Evolutionary conservation across 1,140 invertebrate genomes (phyloP).

Genomic region (Habropoda laboriosa): DNA sequence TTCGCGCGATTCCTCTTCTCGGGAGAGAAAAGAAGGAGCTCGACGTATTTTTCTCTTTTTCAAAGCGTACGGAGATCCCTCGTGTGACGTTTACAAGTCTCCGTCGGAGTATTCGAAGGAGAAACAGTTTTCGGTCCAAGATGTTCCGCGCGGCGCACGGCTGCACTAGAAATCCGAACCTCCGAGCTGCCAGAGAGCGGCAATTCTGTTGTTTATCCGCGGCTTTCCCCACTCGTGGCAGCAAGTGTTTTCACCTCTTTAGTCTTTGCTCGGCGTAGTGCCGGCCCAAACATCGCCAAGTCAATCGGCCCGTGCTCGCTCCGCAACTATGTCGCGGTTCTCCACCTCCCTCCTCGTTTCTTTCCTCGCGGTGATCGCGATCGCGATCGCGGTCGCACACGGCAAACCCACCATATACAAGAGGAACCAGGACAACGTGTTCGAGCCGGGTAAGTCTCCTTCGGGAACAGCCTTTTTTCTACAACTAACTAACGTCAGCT

Average conservation of each 20-base stretch:
- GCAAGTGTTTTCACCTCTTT: constrained; percentile 67
- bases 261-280: constrained; percentile 51
- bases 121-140: background rate
- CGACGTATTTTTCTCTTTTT: too few species aligned
- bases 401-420: constrained; percentile 77
- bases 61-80: too few species aligned
- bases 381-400: constrained; percentile 39
- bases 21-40: too few species aligned
- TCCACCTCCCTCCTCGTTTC: constrained; percentile 44
- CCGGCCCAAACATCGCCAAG: constrained; percentile 44
- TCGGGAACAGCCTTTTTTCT: background rate
- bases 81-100: background rate
- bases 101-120: too few species aligned
- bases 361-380: constrained; percentile 52
- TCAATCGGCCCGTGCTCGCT: background rate
- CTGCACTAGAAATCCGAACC: constrained; percentile 13
- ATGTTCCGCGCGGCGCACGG: background rate
- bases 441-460: constrained; percentile 72
- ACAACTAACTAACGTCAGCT: too few species aligned
- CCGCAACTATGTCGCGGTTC: background rate
- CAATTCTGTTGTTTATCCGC: constrained; percentile 61
- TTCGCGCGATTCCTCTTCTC: constrained; percentile 2
- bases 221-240: constrained; percentile 71
- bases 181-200: constrained; percentile 24
- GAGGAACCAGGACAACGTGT: constrained; percentile 74